phyloP scores from a whole-genome alignment of 2,113 vertebrate species.

The Elachura formosa region DNA sequence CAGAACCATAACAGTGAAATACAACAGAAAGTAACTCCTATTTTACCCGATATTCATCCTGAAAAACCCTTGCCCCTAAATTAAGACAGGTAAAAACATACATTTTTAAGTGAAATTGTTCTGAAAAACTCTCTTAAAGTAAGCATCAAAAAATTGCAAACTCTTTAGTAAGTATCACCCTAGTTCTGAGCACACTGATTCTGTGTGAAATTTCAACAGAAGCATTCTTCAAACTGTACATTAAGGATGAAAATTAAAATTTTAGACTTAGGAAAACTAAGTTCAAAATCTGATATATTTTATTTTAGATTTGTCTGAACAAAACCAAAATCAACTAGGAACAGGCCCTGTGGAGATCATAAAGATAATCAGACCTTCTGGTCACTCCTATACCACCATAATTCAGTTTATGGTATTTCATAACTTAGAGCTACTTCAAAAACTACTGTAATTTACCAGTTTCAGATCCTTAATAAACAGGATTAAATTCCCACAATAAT shows the following conservation, averaged over 20 bases:
- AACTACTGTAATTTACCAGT: not conserved
- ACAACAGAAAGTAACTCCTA: not conserved
- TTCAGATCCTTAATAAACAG: not conserved
- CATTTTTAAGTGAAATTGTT: not conserved
- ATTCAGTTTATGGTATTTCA: not conserved
- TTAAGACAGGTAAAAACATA: not conserved
- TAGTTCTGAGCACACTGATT: not conserved
- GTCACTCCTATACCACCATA: not conserved
- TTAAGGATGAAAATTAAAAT: not conserved
- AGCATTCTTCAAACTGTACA: fast-evolving
- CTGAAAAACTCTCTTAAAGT: not conserved
- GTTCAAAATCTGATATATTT: not conserved
- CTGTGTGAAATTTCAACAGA: not conserved
- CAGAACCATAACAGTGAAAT: too few species aligned
- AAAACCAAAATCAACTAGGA: not conserved
- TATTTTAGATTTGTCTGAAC: not conserved
- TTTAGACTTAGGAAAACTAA: not conserved
- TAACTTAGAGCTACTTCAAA: not conserved
- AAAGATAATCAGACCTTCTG: not conserved
- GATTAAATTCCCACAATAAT: not conserved
- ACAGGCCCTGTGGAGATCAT: not conserved
- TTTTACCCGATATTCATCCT: not conserved
- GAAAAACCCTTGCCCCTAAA: not conserved
- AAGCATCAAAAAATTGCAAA: not conserved
- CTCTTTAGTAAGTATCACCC: not conserved